phyloP scores from a whole-genome alignment of 2,888 invertebrate species.

The Pollenia labialis region DNA sequence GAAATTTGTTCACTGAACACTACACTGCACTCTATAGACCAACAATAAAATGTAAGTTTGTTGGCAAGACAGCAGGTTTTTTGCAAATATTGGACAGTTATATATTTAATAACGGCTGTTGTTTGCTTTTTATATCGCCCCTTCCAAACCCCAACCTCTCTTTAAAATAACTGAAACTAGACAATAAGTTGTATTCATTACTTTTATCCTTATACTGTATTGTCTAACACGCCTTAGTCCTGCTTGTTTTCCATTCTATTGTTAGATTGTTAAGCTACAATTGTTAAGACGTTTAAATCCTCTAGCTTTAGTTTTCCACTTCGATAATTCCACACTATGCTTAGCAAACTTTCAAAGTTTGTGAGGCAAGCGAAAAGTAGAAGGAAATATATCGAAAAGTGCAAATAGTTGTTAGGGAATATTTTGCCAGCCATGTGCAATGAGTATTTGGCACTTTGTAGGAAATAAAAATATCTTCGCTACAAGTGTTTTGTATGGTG shows the following conservation, averaged over 20 bases:
- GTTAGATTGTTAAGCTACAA: slow-evolving; percentile 57
- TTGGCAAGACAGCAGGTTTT: not conserved
- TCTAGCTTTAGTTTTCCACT: slow-evolving; percentile 79
- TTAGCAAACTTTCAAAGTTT: slow-evolving; percentile 52
- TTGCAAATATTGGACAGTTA: slow-evolving; percentile 1
- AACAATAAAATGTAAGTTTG: not conserved
- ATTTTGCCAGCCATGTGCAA: slow-evolving; percentile 27
- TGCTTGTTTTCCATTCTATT: slow-evolving; percentile 15
- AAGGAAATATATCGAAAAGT: not conserved
- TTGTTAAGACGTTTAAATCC: slow-evolving; percentile 63
- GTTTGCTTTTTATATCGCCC: too few species aligned
- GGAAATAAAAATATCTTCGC: not conserved
- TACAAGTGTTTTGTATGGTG: slow-evolving; percentile 57
- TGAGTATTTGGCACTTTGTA: slow-evolving; percentile 42
- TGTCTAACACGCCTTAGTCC: not conserved
- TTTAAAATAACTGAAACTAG: not conserved
- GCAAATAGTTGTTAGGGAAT: not conserved
- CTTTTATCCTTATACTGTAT: not conserved
- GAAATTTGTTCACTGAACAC: slow-evolving; percentile 63
- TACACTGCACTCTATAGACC: not conserved
- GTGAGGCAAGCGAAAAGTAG: not conserved
- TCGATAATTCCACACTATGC: slow-evolving; percentile 78
- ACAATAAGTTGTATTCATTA: slow-evolving; percentile 22
- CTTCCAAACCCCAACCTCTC: too few species aligned
- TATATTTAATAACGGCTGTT: not conserved